A percentile compares a stretch with the other conserved stretches of the same genome.
Conservation (phyloP, 1,140 invertebrate species). For the Eriocheir sinensis region DNA sequence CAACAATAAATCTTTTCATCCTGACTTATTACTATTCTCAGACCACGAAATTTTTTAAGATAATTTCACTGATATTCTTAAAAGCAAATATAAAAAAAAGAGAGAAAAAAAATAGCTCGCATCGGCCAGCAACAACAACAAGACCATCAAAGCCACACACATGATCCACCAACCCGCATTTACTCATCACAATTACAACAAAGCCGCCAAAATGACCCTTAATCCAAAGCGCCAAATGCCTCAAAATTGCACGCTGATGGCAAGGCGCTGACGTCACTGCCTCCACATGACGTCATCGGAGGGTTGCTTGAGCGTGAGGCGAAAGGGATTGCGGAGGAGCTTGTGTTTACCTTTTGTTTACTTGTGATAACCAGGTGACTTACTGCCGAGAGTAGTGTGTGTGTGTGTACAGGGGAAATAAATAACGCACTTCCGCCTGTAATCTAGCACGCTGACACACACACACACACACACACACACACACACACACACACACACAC, state of each 20-base stretch:
- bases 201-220: background rate
- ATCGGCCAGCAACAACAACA: too few species aligned
- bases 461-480: slow-evolving; percentile 50
- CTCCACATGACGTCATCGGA: too few species aligned
- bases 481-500: slow-evolving; percentile 11
- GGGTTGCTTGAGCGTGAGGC: background rate
- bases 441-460: too few species aligned
- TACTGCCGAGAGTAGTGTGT: background rate
- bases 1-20: too few species aligned
- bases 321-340: background rate
- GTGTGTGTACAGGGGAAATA: background rate
- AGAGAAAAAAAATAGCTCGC: background rate
- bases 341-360: background rate
- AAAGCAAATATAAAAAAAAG: background rate
- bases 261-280: too few species aligned
- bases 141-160: background rate
- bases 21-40: too few species aligned
- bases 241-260: background rate
- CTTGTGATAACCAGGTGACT: background rate
- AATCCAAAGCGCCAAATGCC: background rate
- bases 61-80: background rate
- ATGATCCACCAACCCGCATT: background rate
- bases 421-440: too few species aligned
- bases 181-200: background rate
- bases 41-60: too few species aligned